A percentile compares a stretch with the other conserved stretches of the same genome.
phyloP scores from a whole-genome alignment of 2,797 vertebrate genomes.

The Coracias cyanogaster region DNA sequence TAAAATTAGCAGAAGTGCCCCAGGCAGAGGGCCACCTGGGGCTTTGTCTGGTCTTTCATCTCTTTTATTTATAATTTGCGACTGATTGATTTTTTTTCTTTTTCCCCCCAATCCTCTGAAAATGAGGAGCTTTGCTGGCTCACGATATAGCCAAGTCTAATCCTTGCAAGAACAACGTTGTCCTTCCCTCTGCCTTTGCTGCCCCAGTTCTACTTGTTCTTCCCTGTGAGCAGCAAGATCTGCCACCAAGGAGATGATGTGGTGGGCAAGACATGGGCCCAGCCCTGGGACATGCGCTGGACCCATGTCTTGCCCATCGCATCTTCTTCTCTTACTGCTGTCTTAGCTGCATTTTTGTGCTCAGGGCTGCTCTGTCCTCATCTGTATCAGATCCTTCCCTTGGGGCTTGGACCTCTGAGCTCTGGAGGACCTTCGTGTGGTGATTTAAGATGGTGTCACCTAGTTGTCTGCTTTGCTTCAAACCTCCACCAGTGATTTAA shows the following conservation, averaged over 20 bases:
- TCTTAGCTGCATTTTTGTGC: not conserved
- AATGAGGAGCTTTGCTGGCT: not conserved
- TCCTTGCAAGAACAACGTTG: not conserved
- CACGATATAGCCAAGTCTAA: not conserved
- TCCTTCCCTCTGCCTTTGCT: not conserved
- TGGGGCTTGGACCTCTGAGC: not conserved
- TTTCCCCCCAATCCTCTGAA: not conserved
- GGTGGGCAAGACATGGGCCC: not conserved
- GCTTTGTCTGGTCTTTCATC: constrained; percentile 51
- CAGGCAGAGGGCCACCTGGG: constrained; percentile 59
- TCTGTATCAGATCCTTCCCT: not conserved
- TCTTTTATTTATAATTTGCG: constrained; percentile 52
- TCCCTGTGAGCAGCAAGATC: not conserved
- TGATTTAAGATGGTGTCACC: not conserved
- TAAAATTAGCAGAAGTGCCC: constrained; percentile 70
- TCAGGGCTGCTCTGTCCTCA: not conserved
- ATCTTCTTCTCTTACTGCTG: not conserved
- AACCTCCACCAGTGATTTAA: not conserved
- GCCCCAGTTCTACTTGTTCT: not conserved
- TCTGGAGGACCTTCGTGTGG: not conserved
- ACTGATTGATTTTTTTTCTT: constrained; percentile 5
- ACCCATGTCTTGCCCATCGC: not conserved
- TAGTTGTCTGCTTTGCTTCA: not conserved
- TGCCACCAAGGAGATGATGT: rapidly evolving
- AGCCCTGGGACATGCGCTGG: not conserved